These are phyloP conservation scores for Megaceryle torquata DNA, from an alignment of 2,113 vertebrate species.

Conservation along the genomic window DNA sequence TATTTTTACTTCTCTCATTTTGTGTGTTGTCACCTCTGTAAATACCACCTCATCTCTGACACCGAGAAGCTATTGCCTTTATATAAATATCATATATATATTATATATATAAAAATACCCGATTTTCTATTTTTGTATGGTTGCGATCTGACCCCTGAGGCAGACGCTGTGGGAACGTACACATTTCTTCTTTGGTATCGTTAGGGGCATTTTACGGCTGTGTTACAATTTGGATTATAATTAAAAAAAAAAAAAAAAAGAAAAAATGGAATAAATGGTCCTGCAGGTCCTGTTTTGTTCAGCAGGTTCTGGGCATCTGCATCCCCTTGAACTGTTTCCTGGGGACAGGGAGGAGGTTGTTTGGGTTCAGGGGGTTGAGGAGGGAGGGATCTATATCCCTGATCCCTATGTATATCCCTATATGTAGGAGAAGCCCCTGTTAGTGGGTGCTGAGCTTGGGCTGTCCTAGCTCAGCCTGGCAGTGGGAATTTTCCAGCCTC, in stretches of 20 bases:
- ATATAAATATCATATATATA: slow-evolving; percentile 73
- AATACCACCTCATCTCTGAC: slow-evolving; percentile 70
- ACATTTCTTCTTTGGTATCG: neutral
- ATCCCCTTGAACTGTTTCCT: neutral
- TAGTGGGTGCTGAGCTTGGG: neutral
- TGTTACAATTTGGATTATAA: slow-evolving; percentile 27
- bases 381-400: neutral
- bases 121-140: slow-evolving; percentile 88
- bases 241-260: neutral
- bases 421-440: neutral
- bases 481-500: slow-evolving; percentile 66
- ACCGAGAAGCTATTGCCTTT: slow-evolving; percentile 74
- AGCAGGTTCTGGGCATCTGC: neutral
- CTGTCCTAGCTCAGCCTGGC: slow-evolving; percentile 70
- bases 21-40: slow-evolving; percentile 60
- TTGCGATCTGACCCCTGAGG: slow-evolving; percentile 68
- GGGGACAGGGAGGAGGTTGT: neutral
- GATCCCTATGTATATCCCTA: too few species aligned
- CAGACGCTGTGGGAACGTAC: neutral
- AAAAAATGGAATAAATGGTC: neutral
- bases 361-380: neutral
- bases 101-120: slow-evolving; percentile 70
- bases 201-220: slow-evolving; percentile 33
- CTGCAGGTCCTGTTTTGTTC: neutral
- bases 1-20: slow-evolving; percentile 39